phyloP scores from a whole-genome alignment of 2,113 vertebrate genomes.

The Mionectes macconnelli region DNA sequence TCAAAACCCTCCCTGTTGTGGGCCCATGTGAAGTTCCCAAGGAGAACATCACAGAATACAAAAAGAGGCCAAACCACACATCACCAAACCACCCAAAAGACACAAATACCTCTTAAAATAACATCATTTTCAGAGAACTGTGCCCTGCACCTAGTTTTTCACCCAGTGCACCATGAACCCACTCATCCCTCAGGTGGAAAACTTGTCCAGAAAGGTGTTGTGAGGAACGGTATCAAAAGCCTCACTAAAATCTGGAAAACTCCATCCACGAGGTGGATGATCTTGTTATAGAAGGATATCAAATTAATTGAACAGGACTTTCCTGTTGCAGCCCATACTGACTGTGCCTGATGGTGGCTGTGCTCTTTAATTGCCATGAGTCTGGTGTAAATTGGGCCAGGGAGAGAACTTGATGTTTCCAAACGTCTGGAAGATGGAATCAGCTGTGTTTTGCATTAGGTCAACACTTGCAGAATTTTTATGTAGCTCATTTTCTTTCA shows the following conservation, averaged over 20 bases:
- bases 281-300: not conserved
- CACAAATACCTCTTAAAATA: not conserved
- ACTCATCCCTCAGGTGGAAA: not conserved
- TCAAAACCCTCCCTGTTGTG: not conserved
- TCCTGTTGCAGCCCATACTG: not conserved
- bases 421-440: not conserved
- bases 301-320: not conserved
- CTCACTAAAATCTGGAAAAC: not conserved
- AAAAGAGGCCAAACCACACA: rapidly evolving
- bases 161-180: not conserved
- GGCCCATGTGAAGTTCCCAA: not conserved
- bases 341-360: not conserved
- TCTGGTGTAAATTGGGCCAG: not conserved
- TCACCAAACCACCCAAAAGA: not conserved
- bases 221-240: not conserved
- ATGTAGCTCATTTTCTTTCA: not conserved
- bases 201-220: not conserved
- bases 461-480: not conserved
- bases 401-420: not conserved
- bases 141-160: not conserved
- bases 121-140: not conserved
- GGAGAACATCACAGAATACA: not conserved
- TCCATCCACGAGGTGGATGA: not conserved
- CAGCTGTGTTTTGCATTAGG: not conserved
- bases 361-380: not conserved